A percentile compares a stretch with the other conserved stretches of the same genome.
Conservation (phyloP, 2,797 vertebrate genomes). For the Tapera naevia region DNA sequence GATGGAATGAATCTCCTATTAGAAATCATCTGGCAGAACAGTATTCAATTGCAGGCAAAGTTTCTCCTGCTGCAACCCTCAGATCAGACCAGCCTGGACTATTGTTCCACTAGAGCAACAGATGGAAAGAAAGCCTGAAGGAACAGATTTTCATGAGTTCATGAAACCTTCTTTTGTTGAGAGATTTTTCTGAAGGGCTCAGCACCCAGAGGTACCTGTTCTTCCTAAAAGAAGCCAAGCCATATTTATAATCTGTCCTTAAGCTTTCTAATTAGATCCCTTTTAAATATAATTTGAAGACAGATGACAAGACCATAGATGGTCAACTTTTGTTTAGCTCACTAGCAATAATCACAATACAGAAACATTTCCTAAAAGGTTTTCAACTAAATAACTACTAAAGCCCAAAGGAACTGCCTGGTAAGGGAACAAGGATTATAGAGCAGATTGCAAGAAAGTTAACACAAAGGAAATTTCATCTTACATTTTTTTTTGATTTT, state of each 20-base stretch:
- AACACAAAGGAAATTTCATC: not conserved
- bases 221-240: not conserved
- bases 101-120: not conserved
- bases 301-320: not conserved
- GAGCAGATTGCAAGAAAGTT: not conserved
- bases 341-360: not conserved
- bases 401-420: not conserved
- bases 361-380: not conserved
- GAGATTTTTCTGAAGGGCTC: not conserved
- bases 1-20: not conserved
- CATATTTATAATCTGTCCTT: not conserved
- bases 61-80: not conserved
- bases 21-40: not conserved
- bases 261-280: not conserved
- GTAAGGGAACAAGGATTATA: not conserved
- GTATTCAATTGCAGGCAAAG: not conserved
- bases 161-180: not conserved
- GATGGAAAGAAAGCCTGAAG: not conserved
- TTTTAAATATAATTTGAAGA: not conserved
- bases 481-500: not conserved
- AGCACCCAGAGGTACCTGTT: not conserved
- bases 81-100: not conserved
- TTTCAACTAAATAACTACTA: not conserved
- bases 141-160: not conserved
- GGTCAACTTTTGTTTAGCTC: not conserved